Conservation (phyloP, 2,888 invertebrate genomes). For the Agrilus mali region DNA sequence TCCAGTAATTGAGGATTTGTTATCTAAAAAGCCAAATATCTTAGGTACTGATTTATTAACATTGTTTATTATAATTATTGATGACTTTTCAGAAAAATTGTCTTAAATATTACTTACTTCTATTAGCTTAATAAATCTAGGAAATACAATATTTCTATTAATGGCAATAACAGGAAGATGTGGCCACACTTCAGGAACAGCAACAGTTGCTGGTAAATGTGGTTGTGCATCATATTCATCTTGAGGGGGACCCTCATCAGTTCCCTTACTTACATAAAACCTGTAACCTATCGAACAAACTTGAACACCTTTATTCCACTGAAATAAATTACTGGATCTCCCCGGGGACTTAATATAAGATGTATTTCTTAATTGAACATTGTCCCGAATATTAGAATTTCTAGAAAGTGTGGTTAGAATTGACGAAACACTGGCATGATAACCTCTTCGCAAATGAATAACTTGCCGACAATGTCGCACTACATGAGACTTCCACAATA, state of each 20-base stretch:
- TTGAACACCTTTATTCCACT: background rate
- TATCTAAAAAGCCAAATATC: slow-evolving; percentile 42
- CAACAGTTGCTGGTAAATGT: slow-evolving; percentile 73
- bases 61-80: too few relatives aligned
- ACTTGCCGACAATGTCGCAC: too few relatives aligned
- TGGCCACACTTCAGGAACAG: slow-evolving; percentile 94
- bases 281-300: background rate
- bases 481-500: too few relatives aligned
- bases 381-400: slow-evolving; percentile 6
- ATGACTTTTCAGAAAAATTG: background rate
- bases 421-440: background rate
- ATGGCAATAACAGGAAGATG: slow-evolving; percentile 92
- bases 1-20: slow-evolving; percentile 79
- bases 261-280: background rate
- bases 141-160: slow-evolving; percentile 90
- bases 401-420: slow-evolving; percentile 13
- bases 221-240: slow-evolving; percentile 32
- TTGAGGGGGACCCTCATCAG: slow-evolving; percentile 20
- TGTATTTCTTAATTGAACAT: background rate
- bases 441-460: too few relatives aligned
- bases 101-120: slow-evolving; percentile 49
- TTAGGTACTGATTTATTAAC: too few relatives aligned
- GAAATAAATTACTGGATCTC: background rate
- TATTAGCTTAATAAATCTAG: slow-evolving; percentile 93
- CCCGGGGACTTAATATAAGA: background rate